Evolutionary conservation across 2,888 invertebrate species (phyloP), one percentile per base, ranked within the genome.

Genomic region (Myathropa florea): DNA sequence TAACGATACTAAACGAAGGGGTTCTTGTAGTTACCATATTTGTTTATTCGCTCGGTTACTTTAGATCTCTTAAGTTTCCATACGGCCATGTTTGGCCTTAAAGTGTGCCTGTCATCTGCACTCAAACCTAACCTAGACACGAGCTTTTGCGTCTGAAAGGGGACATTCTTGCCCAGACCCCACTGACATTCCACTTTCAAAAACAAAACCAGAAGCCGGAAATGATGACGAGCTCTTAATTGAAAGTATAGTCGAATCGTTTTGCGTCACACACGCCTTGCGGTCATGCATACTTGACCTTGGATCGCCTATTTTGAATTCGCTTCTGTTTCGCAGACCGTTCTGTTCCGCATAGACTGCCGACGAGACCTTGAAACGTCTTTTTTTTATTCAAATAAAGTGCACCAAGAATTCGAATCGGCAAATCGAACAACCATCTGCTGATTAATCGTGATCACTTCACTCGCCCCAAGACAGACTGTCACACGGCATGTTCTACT

Each of bases 401-500:
- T n/a, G n/a, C n/a, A n/a, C n/a, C n/a, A n/a, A n/a, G n/a, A n/a
- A n/a, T n/a, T n/a, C n/a, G n/a, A n/a, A n/a, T n/a, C n/a, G 46
- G 10, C 46, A n/a, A 46, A 64, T 53, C 46, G 30, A 53, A 30
- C 76, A 55, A 36, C 64, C 59, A 21, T 53, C 68, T 68, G 68
- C 18, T 30, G 55, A 24, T 55, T 30, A 46, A 46, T 18, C 18
- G 18, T 4, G n/a, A 39, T 33, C 33, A 33, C 33, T 39, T 39
- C n/a, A n/a, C n/a, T n/a, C 39, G 18, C 18, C 18, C 46, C 46
- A 46, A 7, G 46, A n/a, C 46, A 18, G 46, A 46, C 46, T 46
- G 46, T 46, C 46, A 46, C 18, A 18, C 46, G 18, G 18, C 46
- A n/a, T 46, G 46, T 46, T 18, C 46, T 28, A 55, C 23, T 1